These are phyloP conservation scores for Ormyrus pomaceus DNA, from an alignment of 2,888 invertebrate genomes.

Conservation along the genomic window DNA sequence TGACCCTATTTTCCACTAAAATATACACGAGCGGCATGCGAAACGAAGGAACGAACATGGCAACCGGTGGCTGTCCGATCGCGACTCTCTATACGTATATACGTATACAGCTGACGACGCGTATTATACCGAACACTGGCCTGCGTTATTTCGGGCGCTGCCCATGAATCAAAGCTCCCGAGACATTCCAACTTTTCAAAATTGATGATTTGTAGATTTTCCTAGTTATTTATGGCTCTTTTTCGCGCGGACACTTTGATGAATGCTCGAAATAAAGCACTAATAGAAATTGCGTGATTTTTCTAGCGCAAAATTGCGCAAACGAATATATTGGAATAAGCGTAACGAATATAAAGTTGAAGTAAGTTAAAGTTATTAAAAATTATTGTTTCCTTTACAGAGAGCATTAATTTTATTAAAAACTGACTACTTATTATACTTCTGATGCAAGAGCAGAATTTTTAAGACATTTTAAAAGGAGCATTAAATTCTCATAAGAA, in stretches of 20 bases:
- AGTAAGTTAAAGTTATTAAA: no score
- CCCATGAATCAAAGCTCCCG: slow-evolving; percentile 8
- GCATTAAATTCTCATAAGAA: no score
- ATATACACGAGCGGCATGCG: slow-evolving; percentile 67
- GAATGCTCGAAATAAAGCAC: neutral
- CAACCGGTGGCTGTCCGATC: slow-evolving; percentile 61
- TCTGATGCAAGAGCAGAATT: no score
- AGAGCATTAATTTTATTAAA: no score
- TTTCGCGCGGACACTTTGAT: neutral
- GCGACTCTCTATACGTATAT: slow-evolving; percentile 13
- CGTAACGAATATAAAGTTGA: no score
- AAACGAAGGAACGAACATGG: slow-evolving; percentile 63
- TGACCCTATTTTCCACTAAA: slow-evolving; percentile 72
- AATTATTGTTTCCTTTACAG: no score
- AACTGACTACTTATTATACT: no score
- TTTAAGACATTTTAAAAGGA: no score
- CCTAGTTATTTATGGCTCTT: neutral
- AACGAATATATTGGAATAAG: no score
- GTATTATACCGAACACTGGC: neutral
- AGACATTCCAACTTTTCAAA: neutral
- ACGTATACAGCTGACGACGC: neutral
- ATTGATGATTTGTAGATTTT: neutral
- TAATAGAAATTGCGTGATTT: no score
- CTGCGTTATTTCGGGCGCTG: neutral
- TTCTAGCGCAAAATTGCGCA: no score